Evolutionary conservation across 2,888 invertebrate genomes (phyloP), one percentile per base, ranked within the genome.

Genomic region (Galerucella calmariensis): DNA sequence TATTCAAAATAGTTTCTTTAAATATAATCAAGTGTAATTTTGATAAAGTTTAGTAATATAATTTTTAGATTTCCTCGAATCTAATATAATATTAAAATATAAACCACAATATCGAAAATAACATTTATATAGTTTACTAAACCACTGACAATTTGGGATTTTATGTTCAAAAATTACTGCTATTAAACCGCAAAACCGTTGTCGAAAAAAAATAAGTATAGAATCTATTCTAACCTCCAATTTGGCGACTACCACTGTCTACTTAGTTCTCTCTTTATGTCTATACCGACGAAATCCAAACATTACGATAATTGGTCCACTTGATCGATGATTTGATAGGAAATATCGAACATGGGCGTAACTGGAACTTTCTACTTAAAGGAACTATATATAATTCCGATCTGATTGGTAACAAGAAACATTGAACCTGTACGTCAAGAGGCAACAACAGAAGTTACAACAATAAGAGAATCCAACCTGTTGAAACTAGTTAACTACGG

Each of bases 241-340:
- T 65, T 65, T 65, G 41, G 44, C 63, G 46, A 65, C 63, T 65
- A 65, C 63, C 63, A 65, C 41, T 65, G 66, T 24, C 66, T 67
- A 51, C 66, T 67, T 67, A 67, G 24, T 48, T 69, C 44, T 63
- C 48, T 72, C 68, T 73, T 69, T 67, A 63, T 68, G 68, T 69
- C 68, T 44, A 56, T 44, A 46, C 73, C 68, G 68, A 53, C 68
- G 56, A 73, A 73, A 73, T 73, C 69, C 65, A 73, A 73, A 73
- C 69, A 69, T 73, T 65, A 69, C 69, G 65, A 69, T 73, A 73
- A 73, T 73, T 69, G 73, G 53, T 44, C 73, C 41, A 68, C 27
- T 27, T 24, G 53, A 51, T 67, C 53, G 53, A 35, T 35, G 35
- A 63, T 68, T 68, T 44, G 68, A 73, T 62, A 63, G 68, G 72